Conservation (phyloP, 37 sponge, comb jelly and placozoan genomes). For the Halichondria panicea region DNA sequence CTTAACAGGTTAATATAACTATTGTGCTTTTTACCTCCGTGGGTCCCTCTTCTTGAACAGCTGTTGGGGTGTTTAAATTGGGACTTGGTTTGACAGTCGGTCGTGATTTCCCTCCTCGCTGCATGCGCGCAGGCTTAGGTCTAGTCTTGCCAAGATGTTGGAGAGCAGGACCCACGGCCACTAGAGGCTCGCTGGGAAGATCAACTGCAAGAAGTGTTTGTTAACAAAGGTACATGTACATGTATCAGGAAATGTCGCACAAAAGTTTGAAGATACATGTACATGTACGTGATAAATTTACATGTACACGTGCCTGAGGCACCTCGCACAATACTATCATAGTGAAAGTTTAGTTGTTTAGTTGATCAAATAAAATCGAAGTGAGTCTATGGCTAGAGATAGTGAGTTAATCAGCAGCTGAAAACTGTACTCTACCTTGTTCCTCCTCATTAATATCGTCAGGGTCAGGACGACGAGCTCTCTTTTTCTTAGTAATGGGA, state of each 20-base stretch:
- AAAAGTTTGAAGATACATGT: too few species aligned
- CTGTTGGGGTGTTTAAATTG: neutral
- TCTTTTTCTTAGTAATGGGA: constrained; percentile 7
- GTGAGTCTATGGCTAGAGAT: too few species aligned
- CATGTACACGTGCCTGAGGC: too few species aligned
- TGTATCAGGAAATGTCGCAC: too few species aligned
- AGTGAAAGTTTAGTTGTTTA: neutral
- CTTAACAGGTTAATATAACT: too few species aligned
- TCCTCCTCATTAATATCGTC: constrained; percentile 22
- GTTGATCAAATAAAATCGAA: too few species aligned
- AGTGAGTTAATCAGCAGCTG: neutral
- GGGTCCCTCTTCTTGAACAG: neutral
- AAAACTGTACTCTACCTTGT: neutral
- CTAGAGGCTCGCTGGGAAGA: constrained; percentile 44
- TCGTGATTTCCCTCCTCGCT: neutral
- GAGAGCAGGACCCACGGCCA: constrained; percentile 48
- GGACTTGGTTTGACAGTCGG: neutral
- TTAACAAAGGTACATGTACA: too few species aligned
- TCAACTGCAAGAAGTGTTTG: constrained; percentile 30
- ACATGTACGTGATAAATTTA: too few species aligned
- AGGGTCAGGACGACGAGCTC: constrained; percentile 8
- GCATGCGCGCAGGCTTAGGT: constrained; percentile 61
- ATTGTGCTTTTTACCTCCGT: neutral
- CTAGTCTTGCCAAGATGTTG: constrained; percentile 66
- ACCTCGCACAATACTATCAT: too few species aligned